phyloP scores from a whole-genome alignment of 2,113 vertebrate species.

The Nannospalax galili region DNA sequence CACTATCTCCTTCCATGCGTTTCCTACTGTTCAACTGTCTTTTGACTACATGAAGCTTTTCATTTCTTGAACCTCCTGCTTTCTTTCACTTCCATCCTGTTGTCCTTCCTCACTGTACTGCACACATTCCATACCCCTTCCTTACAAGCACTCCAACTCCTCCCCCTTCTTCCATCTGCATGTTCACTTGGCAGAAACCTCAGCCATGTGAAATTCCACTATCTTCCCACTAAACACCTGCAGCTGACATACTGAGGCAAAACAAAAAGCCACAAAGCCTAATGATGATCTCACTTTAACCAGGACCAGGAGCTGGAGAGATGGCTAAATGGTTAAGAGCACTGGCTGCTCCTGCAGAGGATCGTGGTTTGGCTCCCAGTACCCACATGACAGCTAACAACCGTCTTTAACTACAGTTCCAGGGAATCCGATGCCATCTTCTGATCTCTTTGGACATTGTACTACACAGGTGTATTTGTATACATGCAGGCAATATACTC shows the following conservation, averaged over 20 bases:
- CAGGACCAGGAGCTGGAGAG: too few relatives aligned
- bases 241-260: background rate
- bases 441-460: too few relatives aligned
- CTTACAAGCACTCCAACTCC: background rate
- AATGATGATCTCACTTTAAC: slow-evolving; percentile 43
- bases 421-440: too few relatives aligned
- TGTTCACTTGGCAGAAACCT: background rate
- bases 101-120: background rate
- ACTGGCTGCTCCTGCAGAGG: too few relatives aligned
- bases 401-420: too few relatives aligned
- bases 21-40: slow-evolving; percentile 13
- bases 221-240: background rate
- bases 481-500: too few relatives aligned
- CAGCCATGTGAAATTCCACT: background rate
- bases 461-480: too few relatives aligned
- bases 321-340: too few relatives aligned
- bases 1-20: background rate
- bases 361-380: too few relatives aligned
- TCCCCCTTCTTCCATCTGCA: background rate
- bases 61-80: background rate
- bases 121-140: background rate
- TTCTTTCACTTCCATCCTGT: background rate
- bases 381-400: too few relatives aligned
- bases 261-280: background rate
- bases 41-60: background rate